Conservation (phyloP, 2,888 invertebrate species). For the Ophraella communa region DNA sequence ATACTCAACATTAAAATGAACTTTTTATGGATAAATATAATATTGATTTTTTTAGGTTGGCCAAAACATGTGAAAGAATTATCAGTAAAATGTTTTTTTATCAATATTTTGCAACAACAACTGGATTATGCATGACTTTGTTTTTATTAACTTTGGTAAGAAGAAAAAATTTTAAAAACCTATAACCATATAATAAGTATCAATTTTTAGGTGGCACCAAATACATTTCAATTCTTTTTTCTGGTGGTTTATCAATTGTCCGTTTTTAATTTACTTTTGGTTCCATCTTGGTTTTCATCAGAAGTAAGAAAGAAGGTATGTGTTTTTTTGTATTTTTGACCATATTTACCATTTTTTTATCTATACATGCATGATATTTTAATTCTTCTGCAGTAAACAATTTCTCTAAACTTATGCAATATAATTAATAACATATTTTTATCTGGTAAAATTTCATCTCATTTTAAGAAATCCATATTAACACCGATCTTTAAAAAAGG, state of each 20-base stretch:
- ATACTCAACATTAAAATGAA: neutral
- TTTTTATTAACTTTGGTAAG: slow-evolving; percentile 38
- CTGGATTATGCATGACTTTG: slow-evolving; percentile 36
- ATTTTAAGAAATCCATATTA: too few relatives aligned
- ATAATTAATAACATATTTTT: too few relatives aligned
- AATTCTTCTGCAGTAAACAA: too few relatives aligned
- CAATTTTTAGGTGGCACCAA: slow-evolving; percentile 3
- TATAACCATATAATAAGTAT: neutral
- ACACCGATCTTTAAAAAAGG: too few relatives aligned
- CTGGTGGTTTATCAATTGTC: slow-evolving; percentile 26
- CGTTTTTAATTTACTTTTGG: slow-evolving; percentile 25
- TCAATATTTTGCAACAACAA: slow-evolving; percentile 33
- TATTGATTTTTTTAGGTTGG: slow-evolving; percentile 29
- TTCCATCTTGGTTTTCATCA: slow-evolving; percentile 38
- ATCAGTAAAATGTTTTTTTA: slow-evolving; percentile 38
- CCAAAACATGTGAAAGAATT: slow-evolving; percentile 27
- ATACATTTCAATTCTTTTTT: slow-evolving; percentile 32
- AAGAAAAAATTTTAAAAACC: neutral
- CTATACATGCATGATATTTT: too few relatives aligned
- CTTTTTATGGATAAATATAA: neutral
- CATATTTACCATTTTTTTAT: too few relatives aligned
- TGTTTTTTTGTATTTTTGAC: too few relatives aligned
- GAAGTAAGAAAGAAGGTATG: slow-evolving; percentile 34
- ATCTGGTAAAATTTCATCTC: too few relatives aligned
- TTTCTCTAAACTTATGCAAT: too few relatives aligned